These are phyloP conservation scores for Drosophila ananassae DNA, from an alignment of 1,140 invertebrate genomes.

Conservation along the genomic window DNA sequence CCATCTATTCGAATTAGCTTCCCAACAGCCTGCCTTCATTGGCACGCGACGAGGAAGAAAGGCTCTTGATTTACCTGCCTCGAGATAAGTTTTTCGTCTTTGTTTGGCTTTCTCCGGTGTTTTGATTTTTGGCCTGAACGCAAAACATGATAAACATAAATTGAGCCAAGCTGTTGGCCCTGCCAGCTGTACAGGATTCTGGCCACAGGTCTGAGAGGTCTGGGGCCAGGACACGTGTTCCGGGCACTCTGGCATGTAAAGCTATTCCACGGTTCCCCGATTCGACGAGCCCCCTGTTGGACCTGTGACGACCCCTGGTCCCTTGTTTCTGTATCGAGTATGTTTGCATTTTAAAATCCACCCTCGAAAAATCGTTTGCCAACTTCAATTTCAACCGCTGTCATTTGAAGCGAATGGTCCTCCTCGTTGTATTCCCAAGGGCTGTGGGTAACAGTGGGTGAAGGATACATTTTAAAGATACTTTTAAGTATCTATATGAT, in stretches of 20 bases:
- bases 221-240: slow-evolving; percentile 43
- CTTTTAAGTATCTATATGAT: too few relatives aligned
- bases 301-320: slow-evolving; percentile 49
- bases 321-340: slow-evolving; percentile 42
- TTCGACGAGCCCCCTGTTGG: slow-evolving; percentile 4
- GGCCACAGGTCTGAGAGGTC: slow-evolving; percentile 1
- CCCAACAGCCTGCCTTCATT: slow-evolving; percentile 44
- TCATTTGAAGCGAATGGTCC: slow-evolving; percentile 59
- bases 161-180: slow-evolving; percentile 37
- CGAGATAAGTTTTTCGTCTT: slow-evolving; percentile 67
- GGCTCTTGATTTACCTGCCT: slow-evolving; percentile 65
- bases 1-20: slow-evolving; percentile 9
- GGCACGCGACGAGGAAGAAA: slow-evolving; percentile 55
- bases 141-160: slow-evolving; percentile 70
- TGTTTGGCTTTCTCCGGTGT: slow-evolving; percentile 53
- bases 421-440: slow-evolving; percentile 7
- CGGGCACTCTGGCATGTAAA: slow-evolving; percentile 53
- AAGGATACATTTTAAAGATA: background rate
- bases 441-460: slow-evolving; percentile 21
- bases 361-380: slow-evolving; percentile 74
- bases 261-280: slow-evolving; percentile 50
- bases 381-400: slow-evolving; percentile 78
- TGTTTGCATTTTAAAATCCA: slow-evolving; percentile 82
- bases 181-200: slow-evolving; percentile 42
- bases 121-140: slow-evolving; percentile 50